Base-by-base conservation (phyloP, 2,888 invertebrate species). In the Acanthosoma haemorrhoidale region DNA sequence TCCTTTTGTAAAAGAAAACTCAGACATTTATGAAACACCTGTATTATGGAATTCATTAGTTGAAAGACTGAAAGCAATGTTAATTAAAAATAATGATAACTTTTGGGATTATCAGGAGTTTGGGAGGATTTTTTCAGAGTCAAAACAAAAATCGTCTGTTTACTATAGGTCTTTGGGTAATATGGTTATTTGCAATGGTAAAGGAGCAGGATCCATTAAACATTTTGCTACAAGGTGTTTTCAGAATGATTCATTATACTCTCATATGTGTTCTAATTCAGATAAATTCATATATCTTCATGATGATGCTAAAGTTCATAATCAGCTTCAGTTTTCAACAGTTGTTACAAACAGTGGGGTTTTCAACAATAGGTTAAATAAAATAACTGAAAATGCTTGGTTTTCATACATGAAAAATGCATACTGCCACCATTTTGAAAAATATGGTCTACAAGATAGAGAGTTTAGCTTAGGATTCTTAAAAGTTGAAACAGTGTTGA, bases 391-490 rank as follows among this genome's bases (percentile, higher is more conserved):
- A 6, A 82, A 82, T 74, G 82, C 83, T 3, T 83, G 82, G 83
- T 80, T 78, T 68, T 77, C 81, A 69, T 84, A 82, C 75, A 78
- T 78, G 2, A 79, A 82, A 76, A 79, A 80, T 34, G 83, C 84
- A 8, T 84, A 81, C 77, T 75, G 84, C 38, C 84, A 84, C 77
- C 83, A 83, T 71, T 84, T 83, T 75, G 79, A 79, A 73, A 80
- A 82, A 71, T 82, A 79, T 75, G 81, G 80, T 36, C 75, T 84
- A 38, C 80, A 80, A 71, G 81, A 83, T 41, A 79, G 81, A 39
- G 80, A 82, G 72, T 83, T 84, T 76, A 75, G 80, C 57, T 77
- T 79, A 73, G 79, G 82, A n/a, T 84, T 84, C 77, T 80, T 82
- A 39, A 80, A 79, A 75, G 73, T 83, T 71, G 83, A 83, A 77